Percentiles rank a stretch among this genome's conserved stretches.
Evolutionary conservation across 2,888 invertebrate species (phyloP).

Genomic region (Chironomus riparius): DNA sequence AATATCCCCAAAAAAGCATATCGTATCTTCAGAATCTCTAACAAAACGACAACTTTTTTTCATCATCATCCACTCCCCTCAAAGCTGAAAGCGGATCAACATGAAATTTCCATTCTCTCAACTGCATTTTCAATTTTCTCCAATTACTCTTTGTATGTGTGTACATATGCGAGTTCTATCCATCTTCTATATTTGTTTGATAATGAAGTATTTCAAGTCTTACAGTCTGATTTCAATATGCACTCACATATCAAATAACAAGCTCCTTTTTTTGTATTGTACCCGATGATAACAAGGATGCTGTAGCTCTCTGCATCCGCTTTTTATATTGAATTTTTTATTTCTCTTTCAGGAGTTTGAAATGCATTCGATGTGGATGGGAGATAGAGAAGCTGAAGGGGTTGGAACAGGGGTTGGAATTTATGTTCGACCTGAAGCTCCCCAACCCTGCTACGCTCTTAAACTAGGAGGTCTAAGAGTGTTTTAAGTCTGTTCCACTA

Average conservation of each 20-base stretch:
- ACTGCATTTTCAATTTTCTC: constrained; percentile 6
- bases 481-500: too few species aligned
- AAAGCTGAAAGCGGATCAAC: neutral
- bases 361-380: neutral
- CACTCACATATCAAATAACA: constrained; percentile 15
- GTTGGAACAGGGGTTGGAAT: too few species aligned
- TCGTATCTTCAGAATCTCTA: neutral
- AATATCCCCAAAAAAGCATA: neutral
- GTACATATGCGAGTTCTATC: neutral
- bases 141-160: neutral
- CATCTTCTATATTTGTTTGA: neutral
- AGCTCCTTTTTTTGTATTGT: neutral
- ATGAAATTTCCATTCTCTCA: neutral
- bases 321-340: neutral
- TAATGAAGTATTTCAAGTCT: constrained; percentile 13
- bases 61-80: neutral
- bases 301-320: neutral
- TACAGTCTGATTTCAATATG: constrained; percentile 14
- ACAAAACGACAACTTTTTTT: neutral
- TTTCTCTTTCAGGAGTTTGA: neutral
- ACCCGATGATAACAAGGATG: constrained; percentile 1
- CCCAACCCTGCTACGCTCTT: too few species aligned
- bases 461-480: too few species aligned
- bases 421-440: too few species aligned
- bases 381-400: too few species aligned